Evolutionary conservation across 2,113 vertebrate species (phyloP), one percentile per base, ranked within the genome.

Genomic region (Callionymus lyra): DNA sequence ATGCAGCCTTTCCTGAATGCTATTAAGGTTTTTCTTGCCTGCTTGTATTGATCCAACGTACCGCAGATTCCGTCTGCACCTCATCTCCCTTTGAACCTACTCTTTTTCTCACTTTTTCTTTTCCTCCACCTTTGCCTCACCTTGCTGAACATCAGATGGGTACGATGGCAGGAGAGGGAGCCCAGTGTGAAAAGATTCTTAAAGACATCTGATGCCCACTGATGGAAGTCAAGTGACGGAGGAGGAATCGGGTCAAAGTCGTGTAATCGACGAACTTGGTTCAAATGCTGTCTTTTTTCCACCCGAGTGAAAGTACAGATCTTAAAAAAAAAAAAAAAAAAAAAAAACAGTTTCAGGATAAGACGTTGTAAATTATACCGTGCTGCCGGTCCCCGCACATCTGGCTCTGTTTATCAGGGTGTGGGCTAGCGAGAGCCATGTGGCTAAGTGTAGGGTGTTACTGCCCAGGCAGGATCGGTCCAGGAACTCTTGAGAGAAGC

Each of bases 371-470:
- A 58, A 64, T 38, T 53, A 45, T 53, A 55, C 63, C 57, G 51
- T 38, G 51, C 60, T 72, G 63, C 63, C 54, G 67, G 61, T 68
- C 49, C 21, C 54, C 61, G 47, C 68, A 79, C 76, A 83, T 79
- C 74, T 77, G 78, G 70, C 63, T 81, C 65, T 70, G 60, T 76
- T 83, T 83, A 81, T 68, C 72, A 68, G 81, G 78, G 81, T 79
- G 79, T 79, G 77, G 75, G 72, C 64, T 69, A 63, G 55, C 76
- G 64, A 61, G 75, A 55, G 51, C 77, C 75, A 76, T 79, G 71
- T 68, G 66, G 70, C 77, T 80, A 82, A 82, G 71, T 82, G 77
- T 77, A 83, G 73, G 77, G 79, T 80, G 79, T 83, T 75, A 74
- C 79, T 76, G 66, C 75, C 53, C 79, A 71, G 56, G 65, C 63